These are phyloP conservation scores for Spinibarbus caldwelli DNA, from an alignment of 2,797 vertebrate species.

Conservation along the genomic window DNA sequence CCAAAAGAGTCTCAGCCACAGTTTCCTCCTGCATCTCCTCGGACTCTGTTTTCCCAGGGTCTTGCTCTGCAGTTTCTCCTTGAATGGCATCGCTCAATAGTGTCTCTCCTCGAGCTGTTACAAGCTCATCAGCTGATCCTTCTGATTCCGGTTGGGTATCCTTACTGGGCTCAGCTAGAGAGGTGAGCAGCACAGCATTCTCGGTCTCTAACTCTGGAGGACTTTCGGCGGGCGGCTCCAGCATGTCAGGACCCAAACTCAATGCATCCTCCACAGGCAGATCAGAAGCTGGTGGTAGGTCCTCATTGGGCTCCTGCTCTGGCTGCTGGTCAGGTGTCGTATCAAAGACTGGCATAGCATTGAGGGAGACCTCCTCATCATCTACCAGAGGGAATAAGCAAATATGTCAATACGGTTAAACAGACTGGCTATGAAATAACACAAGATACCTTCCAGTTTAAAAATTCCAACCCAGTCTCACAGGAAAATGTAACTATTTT, in stretches of 20 bases:
- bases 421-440: not conserved
- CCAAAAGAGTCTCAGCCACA: slow-evolving; percentile 63
- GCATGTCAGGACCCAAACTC: slow-evolving; percentile 77
- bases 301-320: slow-evolving; percentile 68
- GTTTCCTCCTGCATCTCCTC: slow-evolving; percentile 63
- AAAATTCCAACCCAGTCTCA: not conserved
- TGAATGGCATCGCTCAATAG: not conserved
- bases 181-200: slow-evolving; percentile 36
- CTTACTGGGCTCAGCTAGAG: slow-evolving; percentile 50
- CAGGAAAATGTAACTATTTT: not conserved
- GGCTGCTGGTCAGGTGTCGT: slow-evolving; percentile 56
- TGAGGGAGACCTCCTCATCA: slow-evolving; percentile 91
- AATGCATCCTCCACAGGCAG: slow-evolving; percentile 73
- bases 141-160: slow-evolving; percentile 62
- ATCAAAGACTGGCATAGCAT: slow-evolving; percentile 79
- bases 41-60: slow-evolving; percentile 50
- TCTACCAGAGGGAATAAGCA: slow-evolving; percentile 75
- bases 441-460: not conserved
- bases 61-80: slow-evolving; percentile 15
- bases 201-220: slow-evolving; percentile 44
- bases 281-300: slow-evolving; percentile 68
- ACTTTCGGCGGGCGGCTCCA: slow-evolving; percentile 75
- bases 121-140: slow-evolving; percentile 5
- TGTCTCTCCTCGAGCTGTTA: slow-evolving; percentile 8
- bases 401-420: slow-evolving; percentile 18